Percentiles rank a stretch among this genome's conserved stretches.
Evolutionary conservation across 2,797 vertebrate genomes (phyloP).

Genomic region (Sebastes vulpes): DNA sequence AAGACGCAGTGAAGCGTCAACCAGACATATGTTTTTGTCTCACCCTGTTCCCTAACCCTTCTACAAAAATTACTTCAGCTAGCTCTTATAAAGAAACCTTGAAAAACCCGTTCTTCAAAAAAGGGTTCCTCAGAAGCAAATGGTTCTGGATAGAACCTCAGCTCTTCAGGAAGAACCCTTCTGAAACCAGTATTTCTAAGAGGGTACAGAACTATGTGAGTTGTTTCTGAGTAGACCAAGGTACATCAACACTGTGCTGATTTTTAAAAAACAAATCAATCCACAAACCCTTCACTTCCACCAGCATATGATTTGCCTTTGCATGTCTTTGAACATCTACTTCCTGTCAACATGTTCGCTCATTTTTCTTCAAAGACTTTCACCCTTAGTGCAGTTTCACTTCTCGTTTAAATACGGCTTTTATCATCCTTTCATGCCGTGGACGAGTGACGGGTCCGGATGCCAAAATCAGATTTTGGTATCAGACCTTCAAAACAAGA

Average conservation of each 20-base stretch:
- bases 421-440: constrained; percentile 2
- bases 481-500: background rate
- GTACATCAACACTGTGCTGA: background rate
- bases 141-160: too few relatives aligned
- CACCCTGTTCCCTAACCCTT: too few relatives aligned
- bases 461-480: background rate
- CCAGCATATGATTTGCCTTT: background rate
- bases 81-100: too few relatives aligned
- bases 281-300: background rate
- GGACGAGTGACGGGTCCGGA: background rate
- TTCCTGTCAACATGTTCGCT: background rate
- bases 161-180: too few relatives aligned
- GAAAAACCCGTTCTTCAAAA: too few relatives aligned
- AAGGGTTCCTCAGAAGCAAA: too few relatives aligned
- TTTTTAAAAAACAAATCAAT: background rate
- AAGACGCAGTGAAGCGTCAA: too few relatives aligned
- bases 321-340: background rate
- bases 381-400: background rate
- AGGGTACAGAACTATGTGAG: background rate
- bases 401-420: constrained; percentile 3
- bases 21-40: too few relatives aligned
- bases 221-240: background rate
- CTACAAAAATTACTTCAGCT: too few relatives aligned
- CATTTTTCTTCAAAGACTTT: constrained; percentile 11
- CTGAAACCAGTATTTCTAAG: too few relatives aligned